Conservation (phyloP, 2,888 invertebrate genomes). For the Chaetogeoica ovagalla region DNA sequence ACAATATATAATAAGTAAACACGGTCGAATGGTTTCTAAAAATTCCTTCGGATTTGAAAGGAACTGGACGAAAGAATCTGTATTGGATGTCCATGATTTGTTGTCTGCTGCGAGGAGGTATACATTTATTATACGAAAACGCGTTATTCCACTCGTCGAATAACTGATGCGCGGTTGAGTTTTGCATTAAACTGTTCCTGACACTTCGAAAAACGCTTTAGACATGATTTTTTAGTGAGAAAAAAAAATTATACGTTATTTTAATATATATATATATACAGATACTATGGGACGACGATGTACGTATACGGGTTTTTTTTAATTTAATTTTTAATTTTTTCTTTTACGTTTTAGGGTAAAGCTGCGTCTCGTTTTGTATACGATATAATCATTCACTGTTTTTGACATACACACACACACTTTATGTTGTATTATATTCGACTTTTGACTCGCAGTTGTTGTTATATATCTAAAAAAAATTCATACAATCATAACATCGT, state of each 20-base stretch:
- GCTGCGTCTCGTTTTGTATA: too few species aligned
- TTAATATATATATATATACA: neutral
- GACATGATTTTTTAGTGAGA: neutral
- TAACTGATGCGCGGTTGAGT: neutral
- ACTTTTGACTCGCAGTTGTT: too few species aligned
- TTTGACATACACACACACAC: too few species aligned
- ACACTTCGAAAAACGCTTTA: neutral
- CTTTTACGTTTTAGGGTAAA: too few species aligned
- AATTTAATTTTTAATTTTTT: neutral
- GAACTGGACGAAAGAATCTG: neutral
- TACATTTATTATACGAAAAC: neutral
- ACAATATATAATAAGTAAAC: neutral
- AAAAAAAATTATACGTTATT: neutral
- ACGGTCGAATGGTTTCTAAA: neutral
- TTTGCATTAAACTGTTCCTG: too few species aligned
- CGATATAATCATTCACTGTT: too few species aligned
- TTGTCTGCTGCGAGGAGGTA: neutral
- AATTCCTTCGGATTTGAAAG: slow-evolving; percentile 1
- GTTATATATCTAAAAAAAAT: too few species aligned
- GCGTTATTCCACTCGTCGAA: neutral
- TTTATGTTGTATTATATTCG: too few species aligned
- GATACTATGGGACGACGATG: too few species aligned
- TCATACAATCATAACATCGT: too few species aligned
- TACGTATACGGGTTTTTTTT: too few species aligned
- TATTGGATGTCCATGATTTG: neutral